Evolutionary conservation across 2,113 vertebrate species (phyloP).

Genomic region (Thryonomys swinderianus): DNA sequence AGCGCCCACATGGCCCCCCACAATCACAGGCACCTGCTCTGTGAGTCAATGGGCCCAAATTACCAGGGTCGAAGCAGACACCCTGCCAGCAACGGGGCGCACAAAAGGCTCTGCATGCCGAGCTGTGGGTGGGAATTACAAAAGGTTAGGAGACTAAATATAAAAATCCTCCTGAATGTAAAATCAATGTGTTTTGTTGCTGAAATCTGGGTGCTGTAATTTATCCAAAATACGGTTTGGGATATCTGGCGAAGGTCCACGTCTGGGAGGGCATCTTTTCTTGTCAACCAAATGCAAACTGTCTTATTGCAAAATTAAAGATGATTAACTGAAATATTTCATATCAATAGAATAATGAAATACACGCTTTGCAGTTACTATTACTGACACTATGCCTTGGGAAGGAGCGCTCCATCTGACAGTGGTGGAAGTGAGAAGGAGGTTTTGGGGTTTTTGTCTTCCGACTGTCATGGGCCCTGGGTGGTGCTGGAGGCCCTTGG

Average conservation of each 20-base stretch:
- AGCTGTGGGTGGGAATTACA: constrained; percentile 87
- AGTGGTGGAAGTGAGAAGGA: background rate
- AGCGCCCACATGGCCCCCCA: background rate
- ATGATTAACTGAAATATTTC: constrained; percentile 67
- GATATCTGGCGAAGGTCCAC: constrained; percentile 83
- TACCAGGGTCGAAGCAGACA: constrained; percentile 83
- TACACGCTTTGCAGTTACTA: background rate
- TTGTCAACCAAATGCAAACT: constrained; percentile 72
- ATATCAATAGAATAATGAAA: constrained; percentile 43
- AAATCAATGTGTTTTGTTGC: constrained; percentile 87
- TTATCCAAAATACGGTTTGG: constrained; percentile 85
- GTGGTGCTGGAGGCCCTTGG: background rate
- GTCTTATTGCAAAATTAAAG: constrained; percentile 76
- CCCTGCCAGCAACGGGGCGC: constrained; percentile 85
- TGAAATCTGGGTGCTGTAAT: constrained; percentile 85
- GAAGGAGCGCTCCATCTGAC: background rate
- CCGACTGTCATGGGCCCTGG: accelerated
- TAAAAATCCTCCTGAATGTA: constrained; percentile 87
- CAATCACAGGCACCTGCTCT: constrained; percentile 83
- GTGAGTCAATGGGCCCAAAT: constrained; percentile 83
- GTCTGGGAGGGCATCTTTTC: constrained; percentile 72
- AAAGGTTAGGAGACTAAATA: constrained; percentile 90
- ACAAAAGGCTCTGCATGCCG: constrained; percentile 80
- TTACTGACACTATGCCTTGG: constrained; percentile 20
- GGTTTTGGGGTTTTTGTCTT: background rate